Evolutionary conservation across 2,888 invertebrate genomes (phyloP).

Genomic region (Conistra vaccinii): DNA sequence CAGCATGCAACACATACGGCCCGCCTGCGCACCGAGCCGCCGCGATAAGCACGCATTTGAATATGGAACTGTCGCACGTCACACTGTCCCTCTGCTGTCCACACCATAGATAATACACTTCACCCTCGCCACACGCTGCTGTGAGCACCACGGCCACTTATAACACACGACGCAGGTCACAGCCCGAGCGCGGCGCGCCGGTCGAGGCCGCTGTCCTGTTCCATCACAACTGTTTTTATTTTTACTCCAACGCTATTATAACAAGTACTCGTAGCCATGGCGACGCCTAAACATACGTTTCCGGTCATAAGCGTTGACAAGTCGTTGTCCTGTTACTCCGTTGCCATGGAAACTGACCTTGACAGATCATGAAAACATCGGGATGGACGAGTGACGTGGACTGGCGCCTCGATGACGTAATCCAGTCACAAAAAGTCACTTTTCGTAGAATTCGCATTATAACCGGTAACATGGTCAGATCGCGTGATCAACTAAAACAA

Average conservation of each 20-base stretch:
- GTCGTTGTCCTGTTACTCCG: slow-evolving; percentile 61
- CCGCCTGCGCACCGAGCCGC: slow-evolving; percentile 6
- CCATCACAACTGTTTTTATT: slow-evolving; percentile 62
- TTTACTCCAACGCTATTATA: slow-evolving; percentile 51
- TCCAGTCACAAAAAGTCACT: neutral
- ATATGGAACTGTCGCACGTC: slow-evolving; percentile 50
- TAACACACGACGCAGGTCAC: slow-evolving; percentile 12
- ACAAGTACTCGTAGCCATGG: slow-evolving; percentile 73
- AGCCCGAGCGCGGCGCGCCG: slow-evolving; percentile 32
- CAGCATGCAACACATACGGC: slow-evolving; percentile 81
- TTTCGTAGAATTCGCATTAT: slow-evolving; percentile 1
- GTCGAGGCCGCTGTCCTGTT: slow-evolving; percentile 24
- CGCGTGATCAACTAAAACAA: slow-evolving; percentile 30
- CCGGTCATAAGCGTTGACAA: slow-evolving; percentile 70
- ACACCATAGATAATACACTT: neutral
- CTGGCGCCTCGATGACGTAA: neutral
- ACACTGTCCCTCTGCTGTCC: slow-evolving; percentile 12
- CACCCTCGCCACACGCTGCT: neutral
- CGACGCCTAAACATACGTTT: slow-evolving; percentile 75
- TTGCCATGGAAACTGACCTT: slow-evolving; percentile 61
- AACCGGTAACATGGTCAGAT: neutral
- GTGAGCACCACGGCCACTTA: neutral
- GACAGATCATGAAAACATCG: slow-evolving; percentile 31
- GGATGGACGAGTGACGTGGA: slow-evolving; percentile 9
- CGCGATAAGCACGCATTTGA: slow-evolving; percentile 45